Evolutionary conservation across 2,113 vertebrate species (phyloP), one percentile per base, ranked within the genome.

Genomic region (Phylloscopus trochiloides): DNA sequence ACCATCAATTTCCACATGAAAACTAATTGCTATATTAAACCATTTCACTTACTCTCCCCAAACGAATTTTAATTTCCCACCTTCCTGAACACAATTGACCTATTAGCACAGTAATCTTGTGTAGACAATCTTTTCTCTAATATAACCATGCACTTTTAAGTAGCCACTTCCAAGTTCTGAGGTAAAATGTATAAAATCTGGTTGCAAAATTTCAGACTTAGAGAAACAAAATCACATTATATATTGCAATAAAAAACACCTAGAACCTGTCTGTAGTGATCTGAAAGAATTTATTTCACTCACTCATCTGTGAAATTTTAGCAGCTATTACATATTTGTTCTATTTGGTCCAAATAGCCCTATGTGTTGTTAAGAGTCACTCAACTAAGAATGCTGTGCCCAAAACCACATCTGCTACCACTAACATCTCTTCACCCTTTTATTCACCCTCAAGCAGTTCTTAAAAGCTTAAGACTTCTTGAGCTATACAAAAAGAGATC

Each of bases 261-360:
- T 32, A 70, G 5, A 86, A 73, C 12, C 7, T 58, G 17, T 80
- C 2, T 1, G 62, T 0, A 74, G 47, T 48, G 5, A 86, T 17
- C 29, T 66, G 55, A 88, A 93, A 36, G 7, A 65, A 90, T 22
- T 74, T 21, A 57, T 72, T 78, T 89, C 12, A 42, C n/a, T 42
- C n/a, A 52, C 10, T 38, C 8, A 65, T 54, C 34, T 67, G 21
- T 31, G 19, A 67, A 90, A 68, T 65, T 63, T 81, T 71, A 92
- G 63, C 42, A 93, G 42, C 20, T 87, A 61, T 14, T 89, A 73
- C 3, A 1, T 43, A 59, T 55, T 76, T 51, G 42, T 57, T 81
- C 15, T 84, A n/a, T 87, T 96, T 96, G 74, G 93, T 89, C 80
- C 86, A 89, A 67, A 57, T 32, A 94, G n/a, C 10, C 59, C 52